These are phyloP conservation scores for Daphoenositta chrysoptera DNA, from an alignment of 2,113 vertebrate species.

Conservation along the genomic window DNA sequence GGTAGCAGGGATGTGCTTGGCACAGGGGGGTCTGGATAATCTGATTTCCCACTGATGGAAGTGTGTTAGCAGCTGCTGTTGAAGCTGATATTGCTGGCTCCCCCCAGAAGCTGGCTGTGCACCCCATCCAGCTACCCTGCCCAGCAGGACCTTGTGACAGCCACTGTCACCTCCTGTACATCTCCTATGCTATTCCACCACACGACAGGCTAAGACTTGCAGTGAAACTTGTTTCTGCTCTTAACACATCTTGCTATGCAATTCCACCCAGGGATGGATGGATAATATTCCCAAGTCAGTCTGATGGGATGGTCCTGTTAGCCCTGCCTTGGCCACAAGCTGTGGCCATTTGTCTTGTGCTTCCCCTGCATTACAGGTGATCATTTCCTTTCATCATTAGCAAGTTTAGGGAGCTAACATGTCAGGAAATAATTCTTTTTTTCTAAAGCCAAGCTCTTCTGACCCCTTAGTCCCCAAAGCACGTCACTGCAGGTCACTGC, in stretches of 20 bases:
- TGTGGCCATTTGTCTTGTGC: background rate
- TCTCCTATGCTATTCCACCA: background rate
- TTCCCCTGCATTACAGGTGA: background rate
- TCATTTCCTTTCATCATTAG: background rate
- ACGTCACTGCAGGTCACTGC: background rate
- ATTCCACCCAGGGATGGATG: background rate
- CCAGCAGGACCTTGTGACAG: background rate
- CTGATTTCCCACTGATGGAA: slow-evolving; percentile 1
- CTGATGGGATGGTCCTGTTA: background rate
- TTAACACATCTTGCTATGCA: background rate
- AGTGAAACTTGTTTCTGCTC: background rate
- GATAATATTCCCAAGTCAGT: background rate
- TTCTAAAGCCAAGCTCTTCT: background rate
- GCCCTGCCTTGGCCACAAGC: background rate
- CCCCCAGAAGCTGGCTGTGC: background rate
- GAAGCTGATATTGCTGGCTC: background rate
- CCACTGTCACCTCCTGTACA: background rate
- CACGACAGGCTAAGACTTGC: background rate
- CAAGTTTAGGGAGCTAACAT: background rate
- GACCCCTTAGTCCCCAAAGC: background rate
- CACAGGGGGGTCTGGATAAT: background rate
- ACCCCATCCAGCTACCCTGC: background rate
- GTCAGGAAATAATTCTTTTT: background rate
- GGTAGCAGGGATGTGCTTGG: background rate
- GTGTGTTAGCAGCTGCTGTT: slow-evolving; percentile 26